Base-by-base conservation (phyloP, 2,113 vertebrate genomes). In the Dendrocopos noguchii region DNA sequence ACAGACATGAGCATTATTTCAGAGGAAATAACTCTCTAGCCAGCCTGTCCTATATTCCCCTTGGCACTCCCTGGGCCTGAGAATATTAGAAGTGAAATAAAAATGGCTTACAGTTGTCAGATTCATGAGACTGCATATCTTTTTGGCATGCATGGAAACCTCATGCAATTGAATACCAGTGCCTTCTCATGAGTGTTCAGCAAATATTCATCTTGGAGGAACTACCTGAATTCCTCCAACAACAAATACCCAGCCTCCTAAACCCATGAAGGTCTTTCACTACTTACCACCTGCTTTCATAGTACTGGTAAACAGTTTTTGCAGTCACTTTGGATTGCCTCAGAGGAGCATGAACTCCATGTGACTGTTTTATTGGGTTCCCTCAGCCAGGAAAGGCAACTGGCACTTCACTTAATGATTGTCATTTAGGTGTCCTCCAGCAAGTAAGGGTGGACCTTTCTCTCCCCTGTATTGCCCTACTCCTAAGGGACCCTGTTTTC, bases 1-100 rank as follows among this genome's bases (percentile, higher is more conserved):
- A 83, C 72, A 93, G 93, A 90, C 22, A 60, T 87, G 64, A 92
- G 36, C 29, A 70, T 74, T 56, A 80, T 93, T 92, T 94, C 89
- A 67, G 72, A 92, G 47, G 84, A 95, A 92, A 83, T 66, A 85
- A 42, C 60, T 80, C 68, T 86, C 33, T 91, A 84, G 39, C 79
- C 75, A 91, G 47, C 34, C 39, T 89, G 88, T 81, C 77, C 88
- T 87, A 52, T 72, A 64, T 88, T 91, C 68, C 85, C 83, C 44
- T 67, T 55, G 46, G 78, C 56, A 64, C 42, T 78, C n/a, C 17
- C 85, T 64, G 61, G 52, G 63, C 46, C 90, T 73, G 52, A 94
- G 67, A 82, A 79, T 72, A 94, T 76, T 94, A 81, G 71, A 76
- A 87, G 55, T 16, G 21, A 87, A 95, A 82, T 83, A 47, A 90